A percentile compares a stretch with the other conserved stretches of the same genome.
Conservation (phyloP, 2,797 vertebrate genomes). For the Neopelma chrysocephalum region DNA sequence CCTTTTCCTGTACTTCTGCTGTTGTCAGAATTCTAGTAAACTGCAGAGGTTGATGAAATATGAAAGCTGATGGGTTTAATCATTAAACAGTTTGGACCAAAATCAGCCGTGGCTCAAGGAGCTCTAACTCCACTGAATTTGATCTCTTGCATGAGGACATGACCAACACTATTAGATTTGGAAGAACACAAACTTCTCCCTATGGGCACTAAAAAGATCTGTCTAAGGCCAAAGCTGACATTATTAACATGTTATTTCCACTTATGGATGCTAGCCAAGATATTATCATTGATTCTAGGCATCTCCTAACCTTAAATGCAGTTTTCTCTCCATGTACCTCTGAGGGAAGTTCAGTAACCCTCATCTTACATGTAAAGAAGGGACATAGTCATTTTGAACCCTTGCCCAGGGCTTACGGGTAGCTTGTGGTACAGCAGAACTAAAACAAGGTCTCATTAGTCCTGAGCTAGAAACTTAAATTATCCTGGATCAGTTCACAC, state of each 20-base stretch:
- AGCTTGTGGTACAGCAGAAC: background rate
- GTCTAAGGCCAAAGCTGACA: background rate
- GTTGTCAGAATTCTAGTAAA: slow-evolving; percentile 38
- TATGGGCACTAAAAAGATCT: background rate
- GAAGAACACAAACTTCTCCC: background rate
- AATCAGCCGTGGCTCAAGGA: background rate
- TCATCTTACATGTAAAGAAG: background rate
- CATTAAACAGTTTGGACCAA: slow-evolving; percentile 25
- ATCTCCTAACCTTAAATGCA: background rate
- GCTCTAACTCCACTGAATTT: background rate
- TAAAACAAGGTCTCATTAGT: background rate
- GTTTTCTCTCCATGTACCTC: background rate
- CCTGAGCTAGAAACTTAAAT: background rate
- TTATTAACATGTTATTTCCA: background rate
- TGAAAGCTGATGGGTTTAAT: slow-evolving; percentile 14
- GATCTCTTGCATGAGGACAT: background rate
- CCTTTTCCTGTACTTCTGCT: background rate
- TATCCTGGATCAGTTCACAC: background rate
- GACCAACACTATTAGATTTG: background rate
- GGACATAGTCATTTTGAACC: background rate
- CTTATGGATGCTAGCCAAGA: background rate
- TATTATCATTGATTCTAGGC: background rate
- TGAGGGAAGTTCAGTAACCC: background rate
- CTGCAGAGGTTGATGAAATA: background rate
- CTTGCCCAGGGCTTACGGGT: background rate